Conservation (phyloP, 2,888 invertebrate species). For the Ormyrus nitidulus region DNA sequence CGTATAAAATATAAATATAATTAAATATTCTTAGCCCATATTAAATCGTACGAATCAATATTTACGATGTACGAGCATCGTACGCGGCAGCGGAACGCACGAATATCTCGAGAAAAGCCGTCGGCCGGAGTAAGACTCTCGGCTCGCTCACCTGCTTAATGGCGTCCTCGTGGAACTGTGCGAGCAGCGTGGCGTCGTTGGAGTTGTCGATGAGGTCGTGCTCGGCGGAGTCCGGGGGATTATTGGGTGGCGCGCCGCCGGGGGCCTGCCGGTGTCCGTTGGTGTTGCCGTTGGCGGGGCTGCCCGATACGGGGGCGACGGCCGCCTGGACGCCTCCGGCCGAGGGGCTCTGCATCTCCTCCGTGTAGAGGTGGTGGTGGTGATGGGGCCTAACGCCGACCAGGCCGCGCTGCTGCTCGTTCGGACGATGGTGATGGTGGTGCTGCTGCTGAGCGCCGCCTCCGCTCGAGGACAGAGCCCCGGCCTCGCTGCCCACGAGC, state of each 20-base stretch:
- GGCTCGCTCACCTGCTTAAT: conserved; percentile 79
- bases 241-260: too few relatives aligned
- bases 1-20: too few relatives aligned
- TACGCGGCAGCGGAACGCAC: too few relatives aligned
- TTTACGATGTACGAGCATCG: too few relatives aligned
- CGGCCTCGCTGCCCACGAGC: conserved; percentile 70
- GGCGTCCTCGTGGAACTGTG: conserved; percentile 88
- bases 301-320: conserved; percentile 58
- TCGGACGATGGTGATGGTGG: conserved; percentile 21
- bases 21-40: too few relatives aligned
- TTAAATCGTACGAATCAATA: too few relatives aligned
- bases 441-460: conserved; percentile 48
- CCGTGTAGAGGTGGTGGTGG: conserved; percentile 74
- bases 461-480: conserved; percentile 55
- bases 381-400: conserved; percentile 61
- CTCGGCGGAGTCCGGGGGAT: conserved; percentile 67
- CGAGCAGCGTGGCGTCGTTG: conserved; percentile 79
- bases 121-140: background rate
- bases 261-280: too few relatives aligned
- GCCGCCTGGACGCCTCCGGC: conserved; percentile 26
- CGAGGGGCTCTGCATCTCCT: conserved; percentile 74
- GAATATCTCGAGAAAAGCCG: too few relatives aligned
- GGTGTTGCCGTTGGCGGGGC: conserved; percentile 46
- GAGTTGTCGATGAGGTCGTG: conserved; percentile 79
- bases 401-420: conserved; percentile 50